Base-by-base conservation (phyloP, 2,888 invertebrate genomes). In the Allygus modestus region DNA sequence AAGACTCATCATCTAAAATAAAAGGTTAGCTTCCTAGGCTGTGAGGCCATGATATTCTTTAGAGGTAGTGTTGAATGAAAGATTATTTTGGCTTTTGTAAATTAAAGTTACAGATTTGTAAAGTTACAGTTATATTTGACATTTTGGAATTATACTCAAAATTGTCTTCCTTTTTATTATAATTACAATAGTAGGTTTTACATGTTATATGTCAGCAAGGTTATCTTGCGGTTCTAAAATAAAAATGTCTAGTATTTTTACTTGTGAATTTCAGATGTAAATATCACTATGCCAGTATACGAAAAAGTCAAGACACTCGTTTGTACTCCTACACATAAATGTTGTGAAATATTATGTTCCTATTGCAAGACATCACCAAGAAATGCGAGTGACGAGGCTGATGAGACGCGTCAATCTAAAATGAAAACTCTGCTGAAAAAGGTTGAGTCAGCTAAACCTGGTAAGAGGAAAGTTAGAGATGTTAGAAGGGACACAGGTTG, bases 401-500 rank as follows among this genome's bases (percentile, higher is more conserved):
- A 12, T 2, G 58, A 46, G 46, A 17, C 4, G 20, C 23, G 7
- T 2, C 23, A 20, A 23, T 23, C 58, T 4, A 58, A 23, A 23
- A 1, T n/a, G n/a, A 51, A 51, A 51, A 51, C 51, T 51, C 12
- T 51, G n/a, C 15, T 28, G 4, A 15, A 65, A 4, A 65, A 65
- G 11, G 20, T 65, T 7, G 9, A 37, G 9, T 37, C 37, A 7
- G 37, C 37, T 9, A 37, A 4, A 37, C n/a, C 61, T 61, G 5
- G 20, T 9, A 61, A 69, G 37, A 69, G 17, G 33, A 23, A 65
- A 23, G 20, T 23, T 26, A 31, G 0, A 28, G 23, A 23, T 1
- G 54, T 54, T 54, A 69, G 69, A 69, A 69, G n/a, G 20, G 31
- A 7, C 1, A 69, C 69, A 4, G 69, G 69, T 69, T 69, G 69